These are phyloP conservation scores for Hippopotamus amphibius DNA, from an alignment of 2,113 vertebrate genomes.

Conservation along the genomic window DNA sequence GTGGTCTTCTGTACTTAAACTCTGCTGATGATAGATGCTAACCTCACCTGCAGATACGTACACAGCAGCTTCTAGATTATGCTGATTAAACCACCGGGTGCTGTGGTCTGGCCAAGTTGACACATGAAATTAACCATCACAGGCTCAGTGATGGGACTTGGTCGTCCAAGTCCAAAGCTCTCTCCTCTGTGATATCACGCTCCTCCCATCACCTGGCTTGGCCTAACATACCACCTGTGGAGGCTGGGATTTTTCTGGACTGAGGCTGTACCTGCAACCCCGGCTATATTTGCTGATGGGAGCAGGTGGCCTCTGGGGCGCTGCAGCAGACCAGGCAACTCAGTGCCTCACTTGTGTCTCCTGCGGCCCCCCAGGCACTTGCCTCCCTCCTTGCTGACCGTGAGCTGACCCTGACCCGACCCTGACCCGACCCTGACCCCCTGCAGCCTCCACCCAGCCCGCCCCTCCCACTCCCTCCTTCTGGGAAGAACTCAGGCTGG, in stretches of 20 bases:
- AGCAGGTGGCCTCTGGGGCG: accelerated
- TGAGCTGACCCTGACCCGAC: not conserved
- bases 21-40: accelerated
- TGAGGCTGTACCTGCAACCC: not conserved
- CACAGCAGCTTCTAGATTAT: not conserved
- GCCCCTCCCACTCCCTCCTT: not conserved
- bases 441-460: not conserved
- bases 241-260: not conserved
- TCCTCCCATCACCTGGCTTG: not conserved
- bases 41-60: not conserved
- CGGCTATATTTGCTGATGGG: not conserved
- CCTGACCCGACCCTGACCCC: no score
- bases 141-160: not conserved
- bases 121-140: accelerated
- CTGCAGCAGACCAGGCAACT: accelerated
- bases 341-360: no score
- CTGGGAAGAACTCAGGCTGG: not conserved
- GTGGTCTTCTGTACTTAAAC: accelerated
- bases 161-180: no score
- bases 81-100: no score
- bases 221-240: not conserved
- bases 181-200: not conserved
- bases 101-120: accelerated
- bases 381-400: not conserved
- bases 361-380: no score